These are phyloP conservation scores for Drosophila trapezifrons DNA, from an alignment of 1,140 invertebrate species.

Conservation along the genomic window DNA sequence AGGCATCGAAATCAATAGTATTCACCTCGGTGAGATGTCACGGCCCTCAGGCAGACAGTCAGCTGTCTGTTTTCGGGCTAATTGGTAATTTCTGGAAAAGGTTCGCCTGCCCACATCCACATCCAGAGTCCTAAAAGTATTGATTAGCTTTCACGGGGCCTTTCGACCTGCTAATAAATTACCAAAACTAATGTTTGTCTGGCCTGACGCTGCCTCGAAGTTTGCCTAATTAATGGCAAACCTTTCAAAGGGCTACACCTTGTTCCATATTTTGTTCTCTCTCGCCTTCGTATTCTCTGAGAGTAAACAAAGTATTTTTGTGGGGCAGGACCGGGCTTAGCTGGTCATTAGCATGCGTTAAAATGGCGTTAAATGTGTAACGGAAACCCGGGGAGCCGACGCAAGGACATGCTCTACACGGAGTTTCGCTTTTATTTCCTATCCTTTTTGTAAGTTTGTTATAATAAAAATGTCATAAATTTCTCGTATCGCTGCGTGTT, in stretches of 20 bases:
- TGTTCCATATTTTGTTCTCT: conserved; percentile 52
- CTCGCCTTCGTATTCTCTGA: conserved; percentile 12
- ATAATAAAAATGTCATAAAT: conserved; percentile 82
- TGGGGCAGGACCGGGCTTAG: conserved; percentile 25
- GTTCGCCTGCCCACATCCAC: conserved; percentile 25
- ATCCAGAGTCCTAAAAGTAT: conserved; percentile 40
- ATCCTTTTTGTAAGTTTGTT: conserved; percentile 31
- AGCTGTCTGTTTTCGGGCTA: conserved; percentile 36
- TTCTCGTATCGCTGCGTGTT: conserved; percentile 40
- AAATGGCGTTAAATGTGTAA: conserved; percentile 80
- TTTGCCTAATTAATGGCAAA: conserved; percentile 78
- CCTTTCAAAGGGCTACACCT: conserved; percentile 79
- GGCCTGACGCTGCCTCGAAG: conserved; percentile 50
- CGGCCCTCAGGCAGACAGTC: conserved; percentile 6
- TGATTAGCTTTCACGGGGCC: conserved; percentile 55
- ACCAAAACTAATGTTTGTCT: conserved; percentile 77
- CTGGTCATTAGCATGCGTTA: conserved; percentile 78
- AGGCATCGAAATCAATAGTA: conserved; percentile 51
- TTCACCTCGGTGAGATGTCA: conserved; percentile 13
- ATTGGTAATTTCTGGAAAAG: conserved; percentile 54
- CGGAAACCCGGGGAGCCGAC: conserved; percentile 51
- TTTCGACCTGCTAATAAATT: conserved; percentile 65
- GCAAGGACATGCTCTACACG: conserved; percentile 40
- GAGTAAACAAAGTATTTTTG: conserved; percentile 63
- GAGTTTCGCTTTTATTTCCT: conserved; percentile 13